These are phyloP conservation scores for Hephaestus fuliginosus DNA, from an alignment of 2,797 vertebrate genomes.

Conservation along the genomic window DNA sequence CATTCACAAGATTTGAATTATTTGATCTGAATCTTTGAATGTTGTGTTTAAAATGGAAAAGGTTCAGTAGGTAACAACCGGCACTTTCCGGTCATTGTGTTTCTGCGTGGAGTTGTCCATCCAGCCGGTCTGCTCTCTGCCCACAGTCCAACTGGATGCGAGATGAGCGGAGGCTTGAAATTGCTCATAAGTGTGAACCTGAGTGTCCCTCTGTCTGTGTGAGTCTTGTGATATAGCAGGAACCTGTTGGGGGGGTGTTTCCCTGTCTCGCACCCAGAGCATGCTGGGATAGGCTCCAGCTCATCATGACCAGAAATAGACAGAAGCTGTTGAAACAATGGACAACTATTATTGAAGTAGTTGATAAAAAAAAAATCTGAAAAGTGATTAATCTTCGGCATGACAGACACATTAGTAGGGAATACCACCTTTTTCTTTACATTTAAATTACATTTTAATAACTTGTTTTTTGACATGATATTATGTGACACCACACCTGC, in stretches of 20 bases:
- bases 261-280: slow-evolving; percentile 19
- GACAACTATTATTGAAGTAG: not conserved
- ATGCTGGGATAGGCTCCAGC: slow-evolving; percentile 24
- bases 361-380: not conserved
- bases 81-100: not conserved
- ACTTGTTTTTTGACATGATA: not conserved
- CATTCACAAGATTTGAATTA: too few relatives aligned
- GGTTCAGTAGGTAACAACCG: too few relatives aligned
- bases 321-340: not conserved
- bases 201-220: slow-evolving; percentile 7
- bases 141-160: not conserved
- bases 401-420: not conserved
- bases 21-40: too few relatives aligned
- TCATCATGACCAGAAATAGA: slow-evolving; percentile 22
- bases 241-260: not conserved
- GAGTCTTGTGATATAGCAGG: slow-evolving; percentile 7
- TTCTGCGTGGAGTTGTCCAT: not conserved
- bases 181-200: slow-evolving; percentile 32
- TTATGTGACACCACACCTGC: slow-evolving; percentile 1
- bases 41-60: too few relatives aligned
- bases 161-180: slow-evolving; percentile 36
- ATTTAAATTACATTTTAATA: not conserved
- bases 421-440: not conserved
- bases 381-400: not conserved
- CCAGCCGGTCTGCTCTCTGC: slow-evolving; percentile 5